These are phyloP conservation scores for Drosophila neotestacea DNA, from an alignment of 2,888 invertebrate genomes.

Conservation along the genomic window DNA sequence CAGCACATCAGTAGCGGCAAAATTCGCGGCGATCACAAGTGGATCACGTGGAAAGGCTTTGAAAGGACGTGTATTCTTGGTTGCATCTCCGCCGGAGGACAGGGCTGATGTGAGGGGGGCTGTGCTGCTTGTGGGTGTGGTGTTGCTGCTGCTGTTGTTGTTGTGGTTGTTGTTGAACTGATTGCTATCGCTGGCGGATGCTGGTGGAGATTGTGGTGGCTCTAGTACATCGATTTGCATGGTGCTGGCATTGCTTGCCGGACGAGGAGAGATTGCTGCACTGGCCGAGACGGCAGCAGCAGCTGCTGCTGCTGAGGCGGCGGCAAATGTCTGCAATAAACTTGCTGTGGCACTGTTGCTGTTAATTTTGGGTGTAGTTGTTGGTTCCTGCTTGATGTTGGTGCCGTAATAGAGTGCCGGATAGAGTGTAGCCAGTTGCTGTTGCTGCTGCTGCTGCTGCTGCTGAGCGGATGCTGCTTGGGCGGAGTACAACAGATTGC, in stretches of 20 bases:
- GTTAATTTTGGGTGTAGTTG: constrained; percentile 27
- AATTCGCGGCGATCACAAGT: constrained; percentile 87
- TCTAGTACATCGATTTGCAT: constrained; percentile 68
- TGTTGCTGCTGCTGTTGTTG: constrained; percentile 35
- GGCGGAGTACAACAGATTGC: constrained; percentile 57
- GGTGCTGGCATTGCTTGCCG: constrained; percentile 64
- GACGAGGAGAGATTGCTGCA: constrained; percentile 56
- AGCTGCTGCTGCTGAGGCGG: constrained; percentile 51
- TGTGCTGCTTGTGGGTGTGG: constrained; percentile 50
- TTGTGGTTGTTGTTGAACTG: constrained; percentile 2
- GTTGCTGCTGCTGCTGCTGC: constrained; percentile 54
- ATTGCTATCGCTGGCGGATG: constrained; percentile 15
- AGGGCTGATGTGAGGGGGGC: constrained; percentile 38
- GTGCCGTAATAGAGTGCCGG: constrained; percentile 70
- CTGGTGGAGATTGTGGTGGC: constrained; percentile 52
- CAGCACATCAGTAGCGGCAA: constrained; percentile 86
- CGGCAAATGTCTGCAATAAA: constrained; percentile 44
- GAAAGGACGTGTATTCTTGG: constrained; percentile 87
- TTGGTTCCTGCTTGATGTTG: constrained; percentile 69
- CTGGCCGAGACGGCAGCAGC: constrained; percentile 51
- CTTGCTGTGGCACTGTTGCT: constrained; percentile 45
- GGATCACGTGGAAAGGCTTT: constrained; percentile 91
- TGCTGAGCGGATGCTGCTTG: constrained; percentile 52
- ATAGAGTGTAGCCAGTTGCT: constrained; percentile 66
- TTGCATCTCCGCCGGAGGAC: constrained; percentile 40